These are phyloP conservation scores for Diaphora mendica DNA, from an alignment of 2,888 invertebrate species.

Conservation along the genomic window DNA sequence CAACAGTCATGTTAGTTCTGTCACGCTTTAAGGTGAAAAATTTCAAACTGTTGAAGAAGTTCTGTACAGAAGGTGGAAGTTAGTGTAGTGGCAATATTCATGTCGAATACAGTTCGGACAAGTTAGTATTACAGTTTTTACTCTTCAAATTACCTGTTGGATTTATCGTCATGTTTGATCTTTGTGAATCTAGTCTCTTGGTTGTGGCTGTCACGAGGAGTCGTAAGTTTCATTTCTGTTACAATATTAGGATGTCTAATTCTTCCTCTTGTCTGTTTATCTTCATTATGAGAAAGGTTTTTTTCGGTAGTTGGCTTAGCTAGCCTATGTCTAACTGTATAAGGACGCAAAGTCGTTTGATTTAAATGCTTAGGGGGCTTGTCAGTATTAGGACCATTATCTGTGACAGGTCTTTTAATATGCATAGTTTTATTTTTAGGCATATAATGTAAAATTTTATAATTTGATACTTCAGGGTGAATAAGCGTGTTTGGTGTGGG, in stretches of 20 bases:
- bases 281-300: conserved; percentile 68
- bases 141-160: conserved; percentile 79
- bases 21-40: too few relatives aligned
- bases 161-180: conserved; percentile 82
- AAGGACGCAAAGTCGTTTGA: conserved; percentile 83
- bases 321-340: conserved; percentile 83
- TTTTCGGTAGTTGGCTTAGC: conserved; percentile 78
- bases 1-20: conserved; percentile 58
- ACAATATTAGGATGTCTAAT: conserved; percentile 79
- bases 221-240: conserved; percentile 76
- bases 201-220: conserved; percentile 81
- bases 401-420: conserved; percentile 66
- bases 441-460: conserved; percentile 69
- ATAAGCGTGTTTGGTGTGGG: conserved; percentile 65
- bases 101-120: conserved; percentile 30
- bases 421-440: conserved; percentile 70
- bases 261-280: conserved; percentile 80
- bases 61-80: conserved; percentile 48
- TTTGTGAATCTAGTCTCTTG: conserved; percentile 82
- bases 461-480: conserved; percentile 73
- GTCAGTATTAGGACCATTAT: conserved; percentile 71
- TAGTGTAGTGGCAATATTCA: conserved; percentile 42
- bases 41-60: conserved; percentile 34
- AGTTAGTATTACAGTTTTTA: conserved; percentile 46
- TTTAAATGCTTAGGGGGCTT: conserved; percentile 82